Evolutionary conservation across 2,888 invertebrate genomes (phyloP).

Genomic region (Papilio demoleus): DNA sequence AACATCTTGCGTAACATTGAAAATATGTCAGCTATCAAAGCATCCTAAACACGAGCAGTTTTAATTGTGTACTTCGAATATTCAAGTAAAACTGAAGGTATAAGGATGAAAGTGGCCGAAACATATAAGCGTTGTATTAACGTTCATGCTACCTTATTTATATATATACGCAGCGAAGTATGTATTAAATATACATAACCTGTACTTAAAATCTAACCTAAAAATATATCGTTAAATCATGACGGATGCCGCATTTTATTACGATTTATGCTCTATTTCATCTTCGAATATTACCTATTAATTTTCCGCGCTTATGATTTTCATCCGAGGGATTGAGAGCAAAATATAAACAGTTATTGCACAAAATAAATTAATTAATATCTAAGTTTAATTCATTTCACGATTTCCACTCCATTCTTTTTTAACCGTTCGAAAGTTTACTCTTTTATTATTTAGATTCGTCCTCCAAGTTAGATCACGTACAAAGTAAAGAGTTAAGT

Average conservation of each 20-base stretch:
- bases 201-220: conserved; percentile 19
- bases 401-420: background rate
- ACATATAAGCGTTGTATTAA: no score
- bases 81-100: no score
- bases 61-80: no score
- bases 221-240: conserved; percentile 21
- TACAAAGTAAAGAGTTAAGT: conserved; percentile 59
- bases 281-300: conserved; percentile 27
- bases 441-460: conserved; percentile 49
- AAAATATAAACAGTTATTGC: background rate
- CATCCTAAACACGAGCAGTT: no score
- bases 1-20: no score
- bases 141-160: background rate
- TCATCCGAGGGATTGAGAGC: background rate
- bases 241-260: conserved; percentile 18
- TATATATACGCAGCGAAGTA: background rate
- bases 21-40: no score
- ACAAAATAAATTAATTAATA: background rate
- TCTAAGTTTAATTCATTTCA: background rate
- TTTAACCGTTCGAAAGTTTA: conserved; percentile 1
- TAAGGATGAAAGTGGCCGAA: no score
- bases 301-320: conserved; percentile 22
- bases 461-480: conserved; percentile 62
- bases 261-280: conserved; percentile 27
- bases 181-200: conserved; percentile 4